Evolutionary conservation across 2,888 invertebrate genomes (phyloP), one percentile per base, ranked within the genome.

Genomic region (Orthosia incerta): DNA sequence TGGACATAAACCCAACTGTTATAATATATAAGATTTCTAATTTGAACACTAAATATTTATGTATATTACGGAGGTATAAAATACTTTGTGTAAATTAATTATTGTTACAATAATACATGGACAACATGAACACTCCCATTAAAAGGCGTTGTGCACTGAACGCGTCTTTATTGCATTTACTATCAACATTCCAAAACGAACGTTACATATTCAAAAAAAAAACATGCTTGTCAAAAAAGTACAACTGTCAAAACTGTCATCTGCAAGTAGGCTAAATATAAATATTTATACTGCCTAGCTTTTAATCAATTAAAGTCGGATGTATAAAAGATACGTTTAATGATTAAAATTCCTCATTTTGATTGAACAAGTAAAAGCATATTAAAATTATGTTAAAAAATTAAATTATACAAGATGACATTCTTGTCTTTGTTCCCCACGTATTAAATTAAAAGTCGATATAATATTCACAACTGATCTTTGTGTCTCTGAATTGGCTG

Each of bases 81-180:
- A 87, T 88, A 89, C 86, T 88, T 87, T 83, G 83, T 86, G 82
- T 87, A 80, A 83, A 84, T 80, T 81, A 83, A 79, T 79, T 79
- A 84, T 80, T 84, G 79, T 83, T 81, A 84, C 75, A 83, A 56
- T 83, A 78, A 82, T 75, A 86, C 74, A 76, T 71, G 64, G 69
- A 81, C 70, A 80, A 85, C 72, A 62, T 86, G 82, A 88, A 89
- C 88, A 88, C 82, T 89, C 86, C 87, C 83, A 79, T 79, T 75
- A 61, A 75, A 82, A 80, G 68, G 71, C 74, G 77, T 86, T 84
- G 82, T 86, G 84, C 86, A 82, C 64, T 78, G 80, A 82, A 80
- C 82, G 86, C 79, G 62, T 76, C 64, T 57, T 76, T 74, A 83
- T 84, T 86, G 79, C 76, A 80, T 77, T 71, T 57, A 66, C 55